These are phyloP conservation scores for Geopemphigus sp. DNA, from an alignment of 1,140 invertebrate species.

Conservation along the genomic window DNA sequence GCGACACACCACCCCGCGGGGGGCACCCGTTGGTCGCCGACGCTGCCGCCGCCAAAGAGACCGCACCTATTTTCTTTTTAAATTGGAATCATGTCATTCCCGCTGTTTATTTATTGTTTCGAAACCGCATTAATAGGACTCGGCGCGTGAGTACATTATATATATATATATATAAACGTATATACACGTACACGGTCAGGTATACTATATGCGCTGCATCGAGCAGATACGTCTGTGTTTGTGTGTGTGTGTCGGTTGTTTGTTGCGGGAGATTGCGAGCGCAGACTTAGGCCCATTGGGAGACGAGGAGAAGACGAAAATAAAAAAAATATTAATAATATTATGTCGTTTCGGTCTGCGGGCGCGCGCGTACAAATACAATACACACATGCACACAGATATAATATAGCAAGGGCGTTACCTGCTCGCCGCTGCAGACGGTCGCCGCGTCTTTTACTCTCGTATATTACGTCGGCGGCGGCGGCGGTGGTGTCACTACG, in stretches of 20 bases:
- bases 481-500: slow-evolving; percentile 23
- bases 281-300: too few species aligned
- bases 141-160: background rate
- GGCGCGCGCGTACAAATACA: background rate
- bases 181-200: background rate
- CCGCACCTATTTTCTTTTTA: slow-evolving; percentile 50
- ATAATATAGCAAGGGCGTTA: slow-evolving; percentile 12
- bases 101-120: slow-evolving; percentile 50
- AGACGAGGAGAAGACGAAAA: slow-evolving; percentile 8
- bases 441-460: background rate
- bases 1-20: slow-evolving; percentile 42
- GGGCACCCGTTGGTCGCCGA: slow-evolving; percentile 40
- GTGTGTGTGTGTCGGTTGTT: background rate
- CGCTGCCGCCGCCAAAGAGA: slow-evolving; percentile 44
- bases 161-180: background rate
- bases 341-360: slow-evolving; percentile 44
- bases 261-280: too few species aligned
- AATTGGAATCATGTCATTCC: slow-evolving; percentile 50
- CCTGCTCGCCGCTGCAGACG: background rate
- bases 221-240: background rate
- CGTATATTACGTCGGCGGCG: slow-evolving; percentile 4
- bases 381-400: too few species aligned
- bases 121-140: slow-evolving; percentile 48
- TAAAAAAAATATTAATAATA: slow-evolving; percentile 44
- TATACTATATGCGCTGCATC: too few species aligned